Evolutionary conservation across 2,797 vertebrate genomes (phyloP), one percentile per base, ranked within the genome.

Genomic region (Jordanella pulchra): DNA sequence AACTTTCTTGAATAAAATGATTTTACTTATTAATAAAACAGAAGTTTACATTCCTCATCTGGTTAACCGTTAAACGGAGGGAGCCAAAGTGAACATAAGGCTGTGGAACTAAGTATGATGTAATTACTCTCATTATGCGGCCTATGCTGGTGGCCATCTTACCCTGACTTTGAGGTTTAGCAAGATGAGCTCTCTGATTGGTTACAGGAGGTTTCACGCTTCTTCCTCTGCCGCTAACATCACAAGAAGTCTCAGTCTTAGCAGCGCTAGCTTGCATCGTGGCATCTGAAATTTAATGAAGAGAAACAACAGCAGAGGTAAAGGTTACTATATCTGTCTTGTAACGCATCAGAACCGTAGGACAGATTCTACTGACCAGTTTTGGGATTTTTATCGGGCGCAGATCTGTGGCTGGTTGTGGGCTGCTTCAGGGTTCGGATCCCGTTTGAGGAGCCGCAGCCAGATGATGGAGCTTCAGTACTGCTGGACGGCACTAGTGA

Each of bases 91-190:
- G 13, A 23, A 42, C 21, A 17, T 15, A 12, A 14, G 23, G 23
- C 32, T 39, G 27, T 4, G 32, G 21, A 39, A 18, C 15, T 35
- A 35, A 35, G 35, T 35, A 6, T 35, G 2, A n/a, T 39, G 0
- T 6, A 61, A 42, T 23, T 32, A 28, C 10, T 67, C 30, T 25
- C 30, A 67, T 53, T 6, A n/a, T 32, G 12, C 4, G 32, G 35
- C 21, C 61, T 45, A 2, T 39, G 35, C 35, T n/a, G n/a, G n/a
- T 21, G 17, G 15, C 32, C 1, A 54, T 65, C 80, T 69, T 61
- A 90, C 86, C 76, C 0, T 86, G 76, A 11, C 25, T 30, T 54
- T 70, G 78, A 21, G 71, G 32, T 77, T 85, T 89, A 32, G 50
- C 7, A 1, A 13, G 47, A 2, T 3, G 27, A 68, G 44, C 14